Evolutionary conservation across 2,888 invertebrate genomes (phyloP), one percentile per base, ranked within the genome.

Genomic region (Orthosia incerta): DNA sequence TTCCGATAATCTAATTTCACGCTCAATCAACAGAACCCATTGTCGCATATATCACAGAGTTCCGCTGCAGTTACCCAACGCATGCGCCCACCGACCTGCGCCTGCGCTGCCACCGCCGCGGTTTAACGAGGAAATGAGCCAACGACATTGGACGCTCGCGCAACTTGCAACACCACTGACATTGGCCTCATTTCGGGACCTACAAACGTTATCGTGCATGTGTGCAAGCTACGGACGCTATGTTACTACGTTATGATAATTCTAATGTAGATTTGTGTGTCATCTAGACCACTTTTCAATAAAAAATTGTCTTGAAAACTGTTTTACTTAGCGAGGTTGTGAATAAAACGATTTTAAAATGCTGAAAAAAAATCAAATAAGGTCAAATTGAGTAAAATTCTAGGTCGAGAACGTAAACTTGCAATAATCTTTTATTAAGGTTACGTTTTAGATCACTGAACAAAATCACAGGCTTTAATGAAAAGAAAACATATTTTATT

Each of bases 161-260:
- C 91, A 90, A 90, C 91, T 95, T 95, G 94, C 95, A 95, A 95
- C 95, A 95, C 87, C 72, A 61, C 83, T 93, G 95, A 94, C 96
- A 95, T 95, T 95, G 95, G 94, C 96, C 95, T 84, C 92, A 91
- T 93, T 95, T 61, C 79, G 86, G 91, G 95, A 92, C 95, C 95
- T 92, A 95, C 93, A 94, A 94, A 94, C 92, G 92, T 93, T 95
- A 94, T 95, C 94, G 91, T 91, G 88, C 85, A 87, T 89, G 89
- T 89, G 89, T 88, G 88, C 86, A 88, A 85, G 84, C 80, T 74
- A 71, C 67, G 62, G 63, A 74, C 80, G 84, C 78, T 86, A 83
- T 86, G 64, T 66, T 73, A 61, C 53, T 50, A 71, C 71, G 70
- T 78, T 74, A 76, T 82, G 70, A 85, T 84, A 79, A 82, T 73